Evolutionary conservation across 2,888 invertebrate genomes (phyloP).

Genomic region (Drosophila tripunctata): DNA sequence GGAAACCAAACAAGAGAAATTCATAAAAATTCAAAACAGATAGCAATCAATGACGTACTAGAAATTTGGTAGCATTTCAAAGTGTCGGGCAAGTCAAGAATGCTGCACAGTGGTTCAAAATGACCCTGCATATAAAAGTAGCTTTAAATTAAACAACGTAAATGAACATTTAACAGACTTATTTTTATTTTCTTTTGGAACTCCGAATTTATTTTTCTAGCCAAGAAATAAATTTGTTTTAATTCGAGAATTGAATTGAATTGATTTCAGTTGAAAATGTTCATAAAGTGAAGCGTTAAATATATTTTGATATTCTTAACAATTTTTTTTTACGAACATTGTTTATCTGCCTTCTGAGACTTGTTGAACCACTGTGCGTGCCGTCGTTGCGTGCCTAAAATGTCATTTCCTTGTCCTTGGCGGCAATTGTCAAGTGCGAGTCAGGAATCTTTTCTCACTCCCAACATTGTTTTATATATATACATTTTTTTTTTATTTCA

Average conservation of each 20-base stretch:
- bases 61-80: slow-evolving; percentile 21
- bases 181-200: too few relatives aligned
- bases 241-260: too few relatives aligned
- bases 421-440: slow-evolving; percentile 70
- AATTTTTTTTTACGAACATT: not conserved
- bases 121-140: not conserved
- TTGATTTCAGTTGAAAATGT: too few relatives aligned
- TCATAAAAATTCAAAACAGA: slow-evolving; percentile 68
- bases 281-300: too few relatives aligned
- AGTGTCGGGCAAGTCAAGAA: slow-evolving; percentile 12
- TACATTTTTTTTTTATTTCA: not conserved
- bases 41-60: slow-evolving; percentile 63
- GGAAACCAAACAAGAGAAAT: slow-evolving; percentile 17
- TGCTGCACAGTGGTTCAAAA: slow-evolving; percentile 23
- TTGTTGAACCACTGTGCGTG: slow-evolving; percentile 41
- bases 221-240: too few relatives aligned
- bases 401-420: slow-evolving; percentile 70
- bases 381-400: slow-evolving; percentile 56
- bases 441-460: slow-evolving; percentile 17
- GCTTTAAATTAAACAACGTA: not conserved
- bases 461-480: too few relatives aligned
- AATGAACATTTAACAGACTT: not conserved
- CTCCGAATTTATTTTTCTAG: too few relatives aligned
- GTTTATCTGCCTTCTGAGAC: not conserved
- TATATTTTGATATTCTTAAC: not conserved